Evolutionary conservation across 2,888 invertebrate genomes (phyloP).

Genomic region (Masnerella sp.): DNA sequence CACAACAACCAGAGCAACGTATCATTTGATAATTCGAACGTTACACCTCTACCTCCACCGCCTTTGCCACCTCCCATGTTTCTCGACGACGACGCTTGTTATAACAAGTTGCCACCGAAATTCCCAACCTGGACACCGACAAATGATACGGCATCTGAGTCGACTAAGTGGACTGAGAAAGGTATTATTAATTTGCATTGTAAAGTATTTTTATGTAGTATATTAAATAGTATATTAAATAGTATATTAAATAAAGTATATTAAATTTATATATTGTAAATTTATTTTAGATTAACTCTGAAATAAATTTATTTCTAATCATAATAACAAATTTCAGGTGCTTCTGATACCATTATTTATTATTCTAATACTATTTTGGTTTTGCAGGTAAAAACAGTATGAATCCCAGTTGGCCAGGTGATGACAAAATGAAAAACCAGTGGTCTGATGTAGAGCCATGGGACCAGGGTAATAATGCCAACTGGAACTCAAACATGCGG

Average conservation of each 20-base stretch:
- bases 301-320: slow-evolving; percentile 7
- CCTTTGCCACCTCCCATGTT: slow-evolving; percentile 76
- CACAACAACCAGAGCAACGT: slow-evolving; percentile 74
- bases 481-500: slow-evolving; percentile 67
- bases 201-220: no score
- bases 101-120: slow-evolving; percentile 77
- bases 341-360: slow-evolving; percentile 1
- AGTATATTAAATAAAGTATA: no score
- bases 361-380: neutral
- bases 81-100: slow-evolving; percentile 75
- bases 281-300: no score
- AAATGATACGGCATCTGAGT: slow-evolving; percentile 70
- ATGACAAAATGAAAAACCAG: slow-evolving; percentile 66
- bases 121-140: slow-evolving; percentile 77
- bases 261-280: no score
- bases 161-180: slow-evolving; percentile 74
- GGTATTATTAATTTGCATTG: no score
- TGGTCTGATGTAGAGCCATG: slow-evolving; percentile 75
- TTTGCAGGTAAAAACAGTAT: slow-evolving; percentile 69
- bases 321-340: neutral
- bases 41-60: slow-evolving; percentile 75
- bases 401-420: slow-evolving; percentile 71
- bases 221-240: no score
- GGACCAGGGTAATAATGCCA: slow-evolving; percentile 69
- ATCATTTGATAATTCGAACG: slow-evolving; percentile 63